Conservation (phyloP, 2,113 vertebrate genomes). For the Cephalophus harveyi region DNA sequence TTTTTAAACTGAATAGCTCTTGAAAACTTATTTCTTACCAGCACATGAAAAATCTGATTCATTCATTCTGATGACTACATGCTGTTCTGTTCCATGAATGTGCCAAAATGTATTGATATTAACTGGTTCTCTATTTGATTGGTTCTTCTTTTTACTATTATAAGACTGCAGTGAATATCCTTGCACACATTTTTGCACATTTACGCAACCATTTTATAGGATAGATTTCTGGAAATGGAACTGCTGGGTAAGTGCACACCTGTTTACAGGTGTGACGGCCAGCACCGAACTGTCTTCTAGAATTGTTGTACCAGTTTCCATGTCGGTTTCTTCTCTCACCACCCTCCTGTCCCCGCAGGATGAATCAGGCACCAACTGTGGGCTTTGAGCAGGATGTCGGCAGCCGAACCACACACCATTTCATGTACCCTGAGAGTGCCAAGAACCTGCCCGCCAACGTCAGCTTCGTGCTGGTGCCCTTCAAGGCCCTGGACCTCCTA, state of each 20-base stretch:
- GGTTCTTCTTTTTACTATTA: neutral
- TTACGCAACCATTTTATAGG: neutral
- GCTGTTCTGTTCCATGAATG: neutral
- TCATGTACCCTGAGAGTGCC: slow-evolving; percentile 99
- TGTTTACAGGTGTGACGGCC: neutral
- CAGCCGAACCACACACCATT: slow-evolving; percentile 94
- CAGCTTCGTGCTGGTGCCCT: slow-evolving; percentile 97
- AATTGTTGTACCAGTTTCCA: neutral
- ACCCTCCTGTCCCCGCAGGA: slow-evolving; percentile 80
- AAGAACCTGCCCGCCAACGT: slow-evolving; percentile 95
- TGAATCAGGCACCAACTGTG: slow-evolving; percentile 96
- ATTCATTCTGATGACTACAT: neutral
- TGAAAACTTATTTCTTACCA: neutral
- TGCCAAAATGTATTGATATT: neutral
- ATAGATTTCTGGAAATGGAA: neutral
- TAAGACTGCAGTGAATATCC: neutral
- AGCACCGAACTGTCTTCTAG: neutral
- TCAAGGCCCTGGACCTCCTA: slow-evolving; percentile 97
- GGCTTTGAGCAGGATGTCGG: slow-evolving; percentile 96
- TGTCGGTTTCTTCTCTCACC: neutral
- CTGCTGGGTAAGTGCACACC: neutral
- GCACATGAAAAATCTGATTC: neutral
- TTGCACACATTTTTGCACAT: neutral
- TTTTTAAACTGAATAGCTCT: neutral
- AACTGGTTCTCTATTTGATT: neutral